phyloP scores from a whole-genome alignment of 2,888 invertebrate species.

The Heliconius erato region DNA sequence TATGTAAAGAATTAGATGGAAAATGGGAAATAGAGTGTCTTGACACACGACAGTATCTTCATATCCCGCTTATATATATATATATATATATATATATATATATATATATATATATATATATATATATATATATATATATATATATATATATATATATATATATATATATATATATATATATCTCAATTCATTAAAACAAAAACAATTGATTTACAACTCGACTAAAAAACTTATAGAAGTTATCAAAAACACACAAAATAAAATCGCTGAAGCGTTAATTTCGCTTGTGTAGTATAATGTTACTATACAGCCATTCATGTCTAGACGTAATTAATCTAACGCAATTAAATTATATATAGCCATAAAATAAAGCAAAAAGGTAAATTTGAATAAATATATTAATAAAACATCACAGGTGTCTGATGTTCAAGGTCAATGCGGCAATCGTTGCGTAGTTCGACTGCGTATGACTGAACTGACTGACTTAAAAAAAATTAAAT shows the following conservation, averaged over 20 bases:
- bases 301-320: constrained; percentile 18
- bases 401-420: constrained; percentile 12
- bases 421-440: constrained; percentile 6
- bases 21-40: no score
- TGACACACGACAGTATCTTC: no score
- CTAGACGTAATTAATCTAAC: constrained; percentile 7
- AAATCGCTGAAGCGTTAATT: constrained; percentile 18
- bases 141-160: no score
- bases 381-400: constrained; percentile 17
- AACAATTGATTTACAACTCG: constrained; percentile 6
- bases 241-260: constrained; percentile 5
- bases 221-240: not conserved
- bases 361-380: not conserved
- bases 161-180: no score
- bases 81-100: no score
- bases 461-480: no score
- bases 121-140: no score
- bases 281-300: constrained; percentile 5
- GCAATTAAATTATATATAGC: constrained; percentile 25
- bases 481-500: no score
- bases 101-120: no score
- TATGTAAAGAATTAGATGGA: no score
- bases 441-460: not conserved
- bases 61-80: no score
- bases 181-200: not conserved